Base-by-base conservation (phyloP, 2,113 vertebrate genomes). In the Spea multiplicata region DNA sequence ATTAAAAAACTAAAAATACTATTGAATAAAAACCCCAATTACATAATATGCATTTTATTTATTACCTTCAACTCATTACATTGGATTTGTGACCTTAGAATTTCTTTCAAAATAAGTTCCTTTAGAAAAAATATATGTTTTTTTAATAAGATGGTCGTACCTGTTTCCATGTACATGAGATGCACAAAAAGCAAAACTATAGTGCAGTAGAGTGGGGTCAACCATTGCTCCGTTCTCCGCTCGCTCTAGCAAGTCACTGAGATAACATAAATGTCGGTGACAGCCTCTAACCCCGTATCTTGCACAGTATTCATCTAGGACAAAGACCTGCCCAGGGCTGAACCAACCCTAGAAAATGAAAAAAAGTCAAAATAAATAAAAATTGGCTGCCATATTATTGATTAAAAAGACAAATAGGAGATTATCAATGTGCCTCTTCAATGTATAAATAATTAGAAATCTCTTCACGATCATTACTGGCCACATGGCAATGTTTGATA, bases 201-300 rank as follows among this genome's bases (percentile, higher is more conserved):
- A 99, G 88, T 99, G 97, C 65, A 99, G 95, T 78, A 99, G 94
- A 44, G 97, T 99, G 82, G 97, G 97, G 90, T 99, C 97, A 50
- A 99, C 96, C 97, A 99, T 99, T 85, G 96, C 96, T 73, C 97
- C 97, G 0, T 98, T 98, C 91, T 98, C 97, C 17, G 97, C 97
- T 78, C 97, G 88, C 87, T 96, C 95, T 82, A 99, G 92, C 86
- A 99, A 92, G 88, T 99, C 96, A 70, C 93, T 91, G 84, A 99
- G 96, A 92, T 99, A 99, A 87, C 96, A 99, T 82, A 99, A 91
- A 89, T 99, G 97, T 66, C 97, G 90, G 84, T 99, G 97, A 87
- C 97, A 99, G 75, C 97, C 97, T 83, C 97, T 92, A 55, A 98
- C 97, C 61, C 97, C 97, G 0, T 99, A 97, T 61, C 97, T 93